Base-by-base conservation (phyloP, 2,888 invertebrate genomes). In the Asteroscopus sphinx region DNA sequence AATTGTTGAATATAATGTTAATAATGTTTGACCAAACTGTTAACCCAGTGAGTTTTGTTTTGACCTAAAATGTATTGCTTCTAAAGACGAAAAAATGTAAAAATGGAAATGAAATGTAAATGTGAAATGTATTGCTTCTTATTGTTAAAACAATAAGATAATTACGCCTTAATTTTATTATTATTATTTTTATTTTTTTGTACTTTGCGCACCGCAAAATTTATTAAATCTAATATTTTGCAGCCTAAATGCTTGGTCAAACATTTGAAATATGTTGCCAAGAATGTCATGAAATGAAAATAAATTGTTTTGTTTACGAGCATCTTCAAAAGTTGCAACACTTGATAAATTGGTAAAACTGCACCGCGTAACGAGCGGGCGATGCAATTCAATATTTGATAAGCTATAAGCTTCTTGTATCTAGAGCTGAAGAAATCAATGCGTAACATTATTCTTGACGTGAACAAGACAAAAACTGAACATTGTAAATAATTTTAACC, bases 401-500 rank as follows among this genome's bases (percentile, higher is more conserved):
- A 3, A n/a, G n/a, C n/a, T 15, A 13, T 37, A 28, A 12, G n/a
- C 28, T 13, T 36, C n/a, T 35, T 37, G 37, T 8, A 33, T 35
- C 7, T 21, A n/a, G 13, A 21, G 25, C 35, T 25, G 28, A 30
- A 47, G 17, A 12, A 13, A 32, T 36, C 33, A 5, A 12, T 32
- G 12, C 6, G 8, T 28, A 26, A 26, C 13, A 37, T 11, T 12
- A 6, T 7, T 16, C 11, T 33, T 26, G 17, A 25, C 41, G 42
- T 70, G 53, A 56, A 60, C 72, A 66, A 67, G 68, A 62, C 63
- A 64, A 61, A 36, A 36, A n/a, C n/a, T n/a, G n/a, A n/a, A 60
- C 76, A 65, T 73, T 80, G 78, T 83, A 81, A 77, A 86, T 80
- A 86, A n/a, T n/a, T n/a, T n/a, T 80, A 74, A 68, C 65, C 59